phyloP scores from a whole-genome alignment of 2,888 invertebrate genomes.

The Drosophila acutilabella region DNA sequence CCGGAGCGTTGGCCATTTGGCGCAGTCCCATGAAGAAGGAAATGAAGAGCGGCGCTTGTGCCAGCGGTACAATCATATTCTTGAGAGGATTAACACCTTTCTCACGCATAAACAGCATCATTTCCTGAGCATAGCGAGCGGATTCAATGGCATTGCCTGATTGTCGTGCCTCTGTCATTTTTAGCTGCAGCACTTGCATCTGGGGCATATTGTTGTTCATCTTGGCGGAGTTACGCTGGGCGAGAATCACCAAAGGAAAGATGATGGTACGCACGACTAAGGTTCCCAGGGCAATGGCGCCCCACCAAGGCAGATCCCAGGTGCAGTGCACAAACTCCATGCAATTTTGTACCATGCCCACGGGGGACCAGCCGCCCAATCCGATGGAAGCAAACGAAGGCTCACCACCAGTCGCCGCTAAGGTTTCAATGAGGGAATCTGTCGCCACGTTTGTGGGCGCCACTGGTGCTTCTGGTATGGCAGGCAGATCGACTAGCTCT shows the following conservation, averaged over 20 bases:
- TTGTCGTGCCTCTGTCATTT: constrained; percentile 94
- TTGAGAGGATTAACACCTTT: constrained; percentile 93
- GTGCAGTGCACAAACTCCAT: constrained; percentile 94
- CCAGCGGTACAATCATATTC: constrained; percentile 91
- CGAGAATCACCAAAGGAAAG: constrained; percentile 93
- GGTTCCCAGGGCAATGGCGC: constrained; percentile 93
- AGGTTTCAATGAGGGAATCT: constrained; percentile 9
- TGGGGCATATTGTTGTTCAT: constrained; percentile 95
- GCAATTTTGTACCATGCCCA: constrained; percentile 92
- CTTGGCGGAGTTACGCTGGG: constrained; percentile 92
- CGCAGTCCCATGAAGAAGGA: constrained; percentile 96
- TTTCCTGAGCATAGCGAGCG: constrained; percentile 90
- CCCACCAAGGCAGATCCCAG: constrained; percentile 97
- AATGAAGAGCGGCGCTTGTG: constrained; percentile 95
- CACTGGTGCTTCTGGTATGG: constrained; percentile 80
- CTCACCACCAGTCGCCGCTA: constrained; percentile 88
- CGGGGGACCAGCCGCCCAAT: constrained; percentile 92
- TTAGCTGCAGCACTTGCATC: constrained; percentile 91
- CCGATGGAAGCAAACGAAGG: constrained; percentile 93
- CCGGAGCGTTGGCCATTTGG: constrained; percentile 95
- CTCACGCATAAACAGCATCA: constrained; percentile 93
- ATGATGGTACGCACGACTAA: constrained; percentile 90
- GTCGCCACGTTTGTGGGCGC: constrained; percentile 47
- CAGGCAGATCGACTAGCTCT: constrained; percentile 65
- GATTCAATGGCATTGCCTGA: constrained; percentile 93